Percentiles rank a stretch among this genome's conserved stretches.
Conservation (phyloP, 2,113 vertebrate species). For the Desmodus rotundus region DNA sequence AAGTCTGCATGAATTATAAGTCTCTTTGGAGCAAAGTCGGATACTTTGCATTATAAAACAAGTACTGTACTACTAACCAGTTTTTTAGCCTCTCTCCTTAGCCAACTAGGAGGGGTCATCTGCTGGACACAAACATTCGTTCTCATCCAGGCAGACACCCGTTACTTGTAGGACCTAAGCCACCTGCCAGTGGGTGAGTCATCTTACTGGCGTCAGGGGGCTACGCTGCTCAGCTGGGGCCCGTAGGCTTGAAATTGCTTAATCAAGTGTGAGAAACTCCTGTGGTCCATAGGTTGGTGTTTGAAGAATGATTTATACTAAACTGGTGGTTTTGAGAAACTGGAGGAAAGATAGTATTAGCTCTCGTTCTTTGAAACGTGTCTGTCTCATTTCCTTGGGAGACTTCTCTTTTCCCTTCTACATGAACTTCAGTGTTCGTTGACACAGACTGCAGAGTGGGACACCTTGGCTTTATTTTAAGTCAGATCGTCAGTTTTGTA, state of each 20-base stretch:
- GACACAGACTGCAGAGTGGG: neutral
- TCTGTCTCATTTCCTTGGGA: neutral
- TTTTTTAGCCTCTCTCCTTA: slow-evolving; percentile 51
- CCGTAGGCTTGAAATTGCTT: slow-evolving; percentile 28
- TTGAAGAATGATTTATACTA: neutral
- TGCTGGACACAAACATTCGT: slow-evolving; percentile 35
- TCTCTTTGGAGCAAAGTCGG: neutral
- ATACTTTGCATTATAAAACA: slow-evolving; percentile 47
- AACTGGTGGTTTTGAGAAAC: slow-evolving; percentile 13
- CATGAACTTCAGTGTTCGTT: neutral
- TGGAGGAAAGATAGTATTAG: slow-evolving; percentile 1
- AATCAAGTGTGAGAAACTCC: neutral
- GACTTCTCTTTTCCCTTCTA: neutral
- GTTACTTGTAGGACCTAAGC: slow-evolving; percentile 49
- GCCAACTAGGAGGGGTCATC: slow-evolving; percentile 30
- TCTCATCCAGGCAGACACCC: slow-evolving; percentile 23
- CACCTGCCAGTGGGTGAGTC: slow-evolving; percentile 50
- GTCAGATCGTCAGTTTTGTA: neutral
- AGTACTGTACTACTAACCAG: slow-evolving; percentile 16
- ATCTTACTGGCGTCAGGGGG: slow-evolving; percentile 8
- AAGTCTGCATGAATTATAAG: slow-evolving; percentile 44
- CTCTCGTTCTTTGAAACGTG: neutral
- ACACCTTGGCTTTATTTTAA: slow-evolving; percentile 8
- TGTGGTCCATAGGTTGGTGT: neutral
- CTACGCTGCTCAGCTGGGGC: neutral